phyloP scores from a whole-genome alignment of 2,113 vertebrate genomes.

The Pteronura brasiliensis region DNA sequence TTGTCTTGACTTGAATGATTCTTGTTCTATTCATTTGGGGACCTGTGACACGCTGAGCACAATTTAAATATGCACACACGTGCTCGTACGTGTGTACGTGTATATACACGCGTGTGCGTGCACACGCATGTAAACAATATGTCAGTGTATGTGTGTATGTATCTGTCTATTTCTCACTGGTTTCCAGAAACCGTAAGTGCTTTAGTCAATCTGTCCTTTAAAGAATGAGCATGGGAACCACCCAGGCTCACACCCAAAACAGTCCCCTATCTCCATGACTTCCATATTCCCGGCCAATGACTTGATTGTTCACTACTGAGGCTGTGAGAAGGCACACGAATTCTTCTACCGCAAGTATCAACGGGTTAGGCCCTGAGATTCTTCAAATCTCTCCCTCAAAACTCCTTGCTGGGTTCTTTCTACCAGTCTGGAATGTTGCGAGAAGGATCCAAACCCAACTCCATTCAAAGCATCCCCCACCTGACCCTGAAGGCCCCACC shows the following conservation, averaged over 20 bases:
- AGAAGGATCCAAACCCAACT: rapidly evolving
- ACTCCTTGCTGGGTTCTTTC: neutral
- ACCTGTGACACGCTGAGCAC: neutral
- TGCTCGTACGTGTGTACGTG: rapidly evolving
- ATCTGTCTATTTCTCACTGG: neutral
- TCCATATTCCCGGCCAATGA: neutral
- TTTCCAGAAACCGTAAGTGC: neutral
- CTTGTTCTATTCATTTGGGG: neutral
- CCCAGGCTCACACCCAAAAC: rapidly evolving
- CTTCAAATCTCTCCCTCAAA: neutral
- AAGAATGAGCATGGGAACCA: neutral
- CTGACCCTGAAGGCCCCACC: rapidly evolving
- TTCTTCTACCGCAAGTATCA: neutral
- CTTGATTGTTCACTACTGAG: neutral
- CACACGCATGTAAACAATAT: rapidly evolving
- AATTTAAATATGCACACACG: neutral
- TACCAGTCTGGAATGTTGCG: neutral
- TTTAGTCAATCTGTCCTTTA: neutral
- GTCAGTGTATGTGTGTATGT: neutral
- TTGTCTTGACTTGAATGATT: neutral
- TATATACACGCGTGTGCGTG: too few species aligned
- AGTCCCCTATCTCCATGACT: neutral
- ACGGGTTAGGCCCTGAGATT: neutral
- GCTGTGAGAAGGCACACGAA: neutral
- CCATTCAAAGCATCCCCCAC: neutral